Evolutionary conservation across 2,888 invertebrate species (phyloP).

Genomic region (Hyposoter didymator): DNA sequence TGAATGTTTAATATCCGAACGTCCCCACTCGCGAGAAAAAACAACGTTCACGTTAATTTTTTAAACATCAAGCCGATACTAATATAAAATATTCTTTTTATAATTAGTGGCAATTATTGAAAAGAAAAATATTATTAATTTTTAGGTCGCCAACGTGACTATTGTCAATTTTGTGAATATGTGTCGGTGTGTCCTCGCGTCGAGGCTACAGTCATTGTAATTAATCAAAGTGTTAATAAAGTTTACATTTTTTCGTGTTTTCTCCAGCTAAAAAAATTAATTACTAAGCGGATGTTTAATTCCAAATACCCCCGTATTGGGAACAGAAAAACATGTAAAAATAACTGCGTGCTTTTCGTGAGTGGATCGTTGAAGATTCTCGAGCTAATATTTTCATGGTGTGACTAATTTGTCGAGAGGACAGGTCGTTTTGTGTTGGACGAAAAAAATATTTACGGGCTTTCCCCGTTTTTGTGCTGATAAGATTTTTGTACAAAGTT

Average conservation of each 20-base stretch:
- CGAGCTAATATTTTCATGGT: not conserved
- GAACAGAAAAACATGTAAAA: not conserved
- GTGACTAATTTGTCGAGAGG: conserved; percentile 19
- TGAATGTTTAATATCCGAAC: not conserved
- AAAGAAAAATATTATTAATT: not conserved
- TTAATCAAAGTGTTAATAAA: conserved; percentile 10
- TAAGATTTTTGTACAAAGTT: conserved; percentile 24
- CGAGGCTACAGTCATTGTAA: not conserved
- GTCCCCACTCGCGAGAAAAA: not conserved
- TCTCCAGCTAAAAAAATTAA: not conserved
- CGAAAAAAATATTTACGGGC: conserved; percentile 23
- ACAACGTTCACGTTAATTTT: conserved; percentile 11
- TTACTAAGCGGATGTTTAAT: not conserved
- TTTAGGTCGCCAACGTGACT: not conserved
- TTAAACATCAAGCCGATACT: not conserved
- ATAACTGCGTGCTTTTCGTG: not conserved
- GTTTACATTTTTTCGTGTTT: conserved; percentile 2
- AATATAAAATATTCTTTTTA: not conserved
- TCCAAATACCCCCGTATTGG: too few relatives aligned
- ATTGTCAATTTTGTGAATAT: not conserved
- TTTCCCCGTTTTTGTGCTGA: not conserved
- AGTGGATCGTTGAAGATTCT: conserved; percentile 9
- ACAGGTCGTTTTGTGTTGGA: not conserved
- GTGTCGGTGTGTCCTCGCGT: not conserved
- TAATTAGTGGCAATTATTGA: not conserved